Conservation (phyloP, 2,797 vertebrate species). For the Pseudotriccus pelzelni region DNA sequence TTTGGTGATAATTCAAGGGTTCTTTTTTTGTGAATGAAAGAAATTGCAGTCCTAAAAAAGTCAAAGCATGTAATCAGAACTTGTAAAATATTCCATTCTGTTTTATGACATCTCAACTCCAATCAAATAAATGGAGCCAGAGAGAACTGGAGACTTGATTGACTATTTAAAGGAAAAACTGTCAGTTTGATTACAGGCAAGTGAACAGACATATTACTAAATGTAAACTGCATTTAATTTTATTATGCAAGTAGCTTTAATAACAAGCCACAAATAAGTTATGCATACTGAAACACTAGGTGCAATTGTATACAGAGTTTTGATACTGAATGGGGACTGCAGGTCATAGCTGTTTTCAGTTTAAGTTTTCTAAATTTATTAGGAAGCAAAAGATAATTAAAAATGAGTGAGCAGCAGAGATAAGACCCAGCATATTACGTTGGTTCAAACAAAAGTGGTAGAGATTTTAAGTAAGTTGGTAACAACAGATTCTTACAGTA, state of each 20-base stretch:
- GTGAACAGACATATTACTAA: slow-evolving; percentile 33
- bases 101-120: slow-evolving; percentile 59
- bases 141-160: slow-evolving; percentile 33
- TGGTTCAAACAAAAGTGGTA: background rate
- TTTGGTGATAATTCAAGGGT: background rate
- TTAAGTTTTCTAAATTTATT: background rate
- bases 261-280: slow-evolving; percentile 34
- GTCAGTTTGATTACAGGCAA: slow-evolving; percentile 65
- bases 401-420: background rate
- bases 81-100: slow-evolving; percentile 60
- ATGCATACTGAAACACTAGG: slow-evolving; percentile 7
- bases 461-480: background rate
- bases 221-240: slow-evolving; percentile 61
- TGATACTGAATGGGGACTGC: background rate
- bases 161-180: slow-evolving; percentile 64
- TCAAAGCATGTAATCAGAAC: slow-evolving; percentile 34
- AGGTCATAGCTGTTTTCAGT: background rate
- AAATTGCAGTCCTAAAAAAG: slow-evolving; percentile 46
- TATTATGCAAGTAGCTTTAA: slow-evolving; percentile 54
- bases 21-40: slow-evolving; percentile 38
- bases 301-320: background rate
- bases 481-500: background rate
- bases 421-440: rapidly evolving
- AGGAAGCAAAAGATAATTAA: slow-evolving; percentile 4
- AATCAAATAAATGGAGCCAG: slow-evolving; percentile 55